These are phyloP conservation scores for Chionomys nivalis DNA, from an alignment of 2,113 vertebrate genomes.

Conservation along the genomic window DNA sequence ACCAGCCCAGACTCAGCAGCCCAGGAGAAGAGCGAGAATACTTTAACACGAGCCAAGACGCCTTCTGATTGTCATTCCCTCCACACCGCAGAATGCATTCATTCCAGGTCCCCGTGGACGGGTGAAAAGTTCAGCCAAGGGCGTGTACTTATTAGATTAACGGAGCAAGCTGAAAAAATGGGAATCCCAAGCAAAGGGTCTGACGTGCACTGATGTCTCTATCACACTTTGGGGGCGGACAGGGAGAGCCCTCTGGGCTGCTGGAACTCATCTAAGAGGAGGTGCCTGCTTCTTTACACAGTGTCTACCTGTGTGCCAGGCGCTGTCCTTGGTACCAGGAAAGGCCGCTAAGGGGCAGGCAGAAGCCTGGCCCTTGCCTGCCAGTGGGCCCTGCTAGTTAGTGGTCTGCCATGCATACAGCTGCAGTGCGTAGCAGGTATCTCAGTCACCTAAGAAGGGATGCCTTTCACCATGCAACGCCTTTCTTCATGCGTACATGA, in stretches of 20 bases:
- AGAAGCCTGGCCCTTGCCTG: not conserved
- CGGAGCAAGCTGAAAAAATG: not conserved
- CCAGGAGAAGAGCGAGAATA: not conserved
- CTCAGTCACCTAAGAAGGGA: rapidly evolving
- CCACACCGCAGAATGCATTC: not conserved
- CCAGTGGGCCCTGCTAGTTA: rapidly evolving
- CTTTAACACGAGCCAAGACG: not conserved
- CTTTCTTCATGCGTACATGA: rapidly evolving
- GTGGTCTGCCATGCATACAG: rapidly evolving
- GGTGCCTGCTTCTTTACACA: no score
- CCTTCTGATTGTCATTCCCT: not conserved
- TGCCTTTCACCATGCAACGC: not conserved
- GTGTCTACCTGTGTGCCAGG: rapidly evolving
- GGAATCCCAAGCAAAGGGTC: not conserved
- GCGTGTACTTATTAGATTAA: not conserved
- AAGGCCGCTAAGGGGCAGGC: rapidly evolving
- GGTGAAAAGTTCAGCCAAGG: slow-evolving; percentile 9
- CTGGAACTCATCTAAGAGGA: rapidly evolving
- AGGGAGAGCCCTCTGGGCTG: not conserved
- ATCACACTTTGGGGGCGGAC: not conserved
- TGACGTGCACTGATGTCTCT: not conserved
- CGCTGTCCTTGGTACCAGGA: not conserved
- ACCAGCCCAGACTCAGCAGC: not conserved
- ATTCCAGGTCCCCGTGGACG: not conserved
- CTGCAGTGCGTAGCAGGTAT: rapidly evolving